Evolutionary conservation across 2,888 invertebrate species (phyloP).

Genomic region (Plemyria rubiginata): DNA sequence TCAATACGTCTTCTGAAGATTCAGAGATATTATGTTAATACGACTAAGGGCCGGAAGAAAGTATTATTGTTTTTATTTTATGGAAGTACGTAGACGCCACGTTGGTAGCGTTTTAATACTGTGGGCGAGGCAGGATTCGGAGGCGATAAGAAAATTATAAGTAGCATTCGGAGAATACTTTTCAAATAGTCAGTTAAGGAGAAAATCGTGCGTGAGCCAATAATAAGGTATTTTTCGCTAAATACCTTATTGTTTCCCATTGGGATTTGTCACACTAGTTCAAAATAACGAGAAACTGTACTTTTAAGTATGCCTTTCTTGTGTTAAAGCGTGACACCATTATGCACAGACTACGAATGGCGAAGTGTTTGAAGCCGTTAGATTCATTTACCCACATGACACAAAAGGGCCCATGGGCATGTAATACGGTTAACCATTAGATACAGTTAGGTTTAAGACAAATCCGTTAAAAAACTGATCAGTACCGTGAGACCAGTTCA

Average conservation of each 20-base stretch:
- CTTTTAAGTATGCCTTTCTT: conserved; percentile 10
- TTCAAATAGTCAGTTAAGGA: conserved; percentile 11
- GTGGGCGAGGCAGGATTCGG: conserved; percentile 34
- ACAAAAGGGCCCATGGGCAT: conserved; percentile 36
- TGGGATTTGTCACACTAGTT: neutral
- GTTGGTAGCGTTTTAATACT: conserved; percentile 42
- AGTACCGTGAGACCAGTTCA: conserved; percentile 69
- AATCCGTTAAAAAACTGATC: conserved; percentile 71
- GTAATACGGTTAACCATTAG: conserved; percentile 55
- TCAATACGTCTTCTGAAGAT: conserved; percentile 64
- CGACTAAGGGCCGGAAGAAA: conserved; percentile 57
- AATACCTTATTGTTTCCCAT: neutral
- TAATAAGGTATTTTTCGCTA: no score
- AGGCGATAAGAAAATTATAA: conserved; percentile 25
- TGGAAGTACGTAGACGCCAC: neutral
- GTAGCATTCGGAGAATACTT: conserved; percentile 15
- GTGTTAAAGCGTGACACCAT: conserved; percentile 7
- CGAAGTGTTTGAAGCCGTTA: conserved; percentile 26
- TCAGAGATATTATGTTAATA: conserved; percentile 57
- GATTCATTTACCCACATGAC: conserved; percentile 24
- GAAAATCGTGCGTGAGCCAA: no score
- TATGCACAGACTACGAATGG: conserved; percentile 17
- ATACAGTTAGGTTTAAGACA: conserved; percentile 67
- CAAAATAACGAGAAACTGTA: conserved; percentile 1
- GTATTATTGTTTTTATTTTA: conserved; percentile 49